These are phyloP conservation scores for Drosophila niveifrons DNA, from an alignment of 2,888 invertebrate genomes.

Conservation along the genomic window DNA sequence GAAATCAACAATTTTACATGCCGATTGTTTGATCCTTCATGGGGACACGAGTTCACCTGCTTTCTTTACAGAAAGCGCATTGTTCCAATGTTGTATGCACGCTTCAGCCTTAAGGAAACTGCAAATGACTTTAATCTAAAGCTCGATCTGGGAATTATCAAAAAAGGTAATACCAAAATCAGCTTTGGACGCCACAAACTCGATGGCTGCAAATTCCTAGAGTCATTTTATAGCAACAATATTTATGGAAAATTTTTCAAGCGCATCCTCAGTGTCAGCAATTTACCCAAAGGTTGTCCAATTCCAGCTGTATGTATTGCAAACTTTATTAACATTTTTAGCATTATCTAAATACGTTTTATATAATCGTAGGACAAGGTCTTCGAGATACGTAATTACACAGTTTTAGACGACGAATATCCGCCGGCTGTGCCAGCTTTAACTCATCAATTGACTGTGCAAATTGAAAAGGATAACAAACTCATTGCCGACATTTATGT, in stretches of 20 bases:
- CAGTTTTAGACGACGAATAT: constrained; percentile 8
- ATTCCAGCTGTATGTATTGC: constrained; percentile 46
- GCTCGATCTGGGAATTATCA: constrained; percentile 14
- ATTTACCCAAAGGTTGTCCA: constrained; percentile 61
- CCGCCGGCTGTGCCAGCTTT: constrained; percentile 7
- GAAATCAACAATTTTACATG: constrained; percentile 38
- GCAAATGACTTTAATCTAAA: not conserved
- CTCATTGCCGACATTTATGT: not conserved
- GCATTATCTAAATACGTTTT: not conserved
- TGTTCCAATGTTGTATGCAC: not conserved
- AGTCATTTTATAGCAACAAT: constrained; percentile 17
- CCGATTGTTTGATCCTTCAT: fast-evolving
- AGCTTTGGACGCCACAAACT: constrained; percentile 35
- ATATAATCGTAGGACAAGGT: constrained; percentile 18
- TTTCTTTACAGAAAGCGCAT: constrained; percentile 2
- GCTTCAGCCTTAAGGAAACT: not conserved
- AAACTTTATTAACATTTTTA: not conserved
- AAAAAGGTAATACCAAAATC: constrained; percentile 53
- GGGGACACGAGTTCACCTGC: not conserved
- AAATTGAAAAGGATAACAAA: not conserved
- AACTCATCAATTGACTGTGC: not conserved
- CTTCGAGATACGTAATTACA: constrained; percentile 45
- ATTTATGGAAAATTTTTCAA: constrained; percentile 37
- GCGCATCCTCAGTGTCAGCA: constrained; percentile 38
- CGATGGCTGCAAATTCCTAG: constrained; percentile 62